Conservation (phyloP, 2,888 invertebrate species). For the Macrosoma leucophasiata region DNA sequence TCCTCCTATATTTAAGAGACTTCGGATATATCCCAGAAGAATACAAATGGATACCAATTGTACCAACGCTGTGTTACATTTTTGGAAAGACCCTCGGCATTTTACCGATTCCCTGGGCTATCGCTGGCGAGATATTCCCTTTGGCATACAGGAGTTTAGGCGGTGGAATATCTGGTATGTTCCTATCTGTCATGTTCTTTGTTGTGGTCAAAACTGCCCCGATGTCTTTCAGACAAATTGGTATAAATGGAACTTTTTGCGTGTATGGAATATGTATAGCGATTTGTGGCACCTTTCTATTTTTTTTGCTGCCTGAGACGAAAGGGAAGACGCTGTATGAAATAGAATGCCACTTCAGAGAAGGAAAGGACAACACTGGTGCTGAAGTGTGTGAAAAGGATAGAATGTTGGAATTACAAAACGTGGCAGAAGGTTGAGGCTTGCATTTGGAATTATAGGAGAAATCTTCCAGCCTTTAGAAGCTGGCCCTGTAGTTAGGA, state of each 20-base stretch:
- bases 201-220: slow-evolving; percentile 80
- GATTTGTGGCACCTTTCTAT: slow-evolving; percentile 74
- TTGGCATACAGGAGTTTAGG: slow-evolving; percentile 78
- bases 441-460: slow-evolving; percentile 30
- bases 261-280: slow-evolving; percentile 74
- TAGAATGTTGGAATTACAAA: slow-evolving; percentile 55
- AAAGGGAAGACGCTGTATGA: slow-evolving; percentile 80
- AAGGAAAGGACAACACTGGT: slow-evolving; percentile 24
- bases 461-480: slow-evolving; percentile 41
- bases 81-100: slow-evolving; percentile 77
- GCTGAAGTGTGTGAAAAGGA: slow-evolving; percentile 38
- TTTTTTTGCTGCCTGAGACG: slow-evolving; percentile 79
- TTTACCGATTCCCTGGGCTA: slow-evolving; percentile 81
- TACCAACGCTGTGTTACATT: slow-evolving; percentile 72
- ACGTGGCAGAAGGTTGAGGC: slow-evolving; percentile 57
- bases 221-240: slow-evolving; percentile 64
- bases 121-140: slow-evolving; percentile 83
- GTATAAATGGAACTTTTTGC: slow-evolving; percentile 76
- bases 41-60: slow-evolving; percentile 61
- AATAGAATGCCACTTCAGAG: slow-evolving; percentile 77
- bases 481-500: slow-evolving; percentile 38
- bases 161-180: slow-evolving; percentile 78
- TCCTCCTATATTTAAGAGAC: slow-evolving; percentile 54
- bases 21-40: slow-evolving; percentile 43
- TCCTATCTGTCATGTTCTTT: slow-evolving; percentile 79